Evolutionary conservation across 2,888 invertebrate species (phyloP).

Genomic region (Tineola bisselliella): DNA sequence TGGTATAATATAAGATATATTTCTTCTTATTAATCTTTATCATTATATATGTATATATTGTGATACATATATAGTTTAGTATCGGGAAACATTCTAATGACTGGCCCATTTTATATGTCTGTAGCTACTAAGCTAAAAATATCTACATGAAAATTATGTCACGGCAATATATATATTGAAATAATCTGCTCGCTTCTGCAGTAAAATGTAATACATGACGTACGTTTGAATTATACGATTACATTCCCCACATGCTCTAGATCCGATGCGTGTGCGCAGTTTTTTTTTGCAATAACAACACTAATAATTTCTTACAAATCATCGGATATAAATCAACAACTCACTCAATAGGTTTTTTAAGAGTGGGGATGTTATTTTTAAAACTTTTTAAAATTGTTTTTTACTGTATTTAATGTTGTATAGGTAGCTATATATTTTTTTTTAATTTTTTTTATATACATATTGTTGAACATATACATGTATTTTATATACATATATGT

Average conservation of each 20-base stretch:
- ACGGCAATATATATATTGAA: background rate
- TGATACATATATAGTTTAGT: background rate
- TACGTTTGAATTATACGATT: background rate
- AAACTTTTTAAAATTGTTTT: too few species aligned
- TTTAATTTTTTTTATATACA: too few species aligned
- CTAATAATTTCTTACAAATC: background rate
- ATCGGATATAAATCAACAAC: background rate
- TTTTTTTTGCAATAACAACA: background rate
- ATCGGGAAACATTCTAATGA: background rate
- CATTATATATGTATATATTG: too few species aligned
- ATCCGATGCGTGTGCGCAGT: background rate
- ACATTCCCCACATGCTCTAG: background rate
- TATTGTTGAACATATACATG: too few species aligned
- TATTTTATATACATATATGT: too few species aligned
- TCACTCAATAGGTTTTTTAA: background rate
- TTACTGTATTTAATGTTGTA: too few species aligned
- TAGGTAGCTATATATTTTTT: too few species aligned
- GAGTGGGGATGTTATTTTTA: too few species aligned
- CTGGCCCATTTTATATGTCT: background rate
- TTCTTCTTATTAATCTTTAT: too few species aligned
- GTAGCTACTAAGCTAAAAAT: background rate
- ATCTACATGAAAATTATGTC: background rate
- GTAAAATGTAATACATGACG: conserved; percentile 1
- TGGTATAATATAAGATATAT: too few species aligned
- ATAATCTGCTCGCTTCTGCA: background rate